These are phyloP conservation scores for Drosophila putrida DNA, from an alignment of 2,888 invertebrate genomes.

Conservation along the genomic window DNA sequence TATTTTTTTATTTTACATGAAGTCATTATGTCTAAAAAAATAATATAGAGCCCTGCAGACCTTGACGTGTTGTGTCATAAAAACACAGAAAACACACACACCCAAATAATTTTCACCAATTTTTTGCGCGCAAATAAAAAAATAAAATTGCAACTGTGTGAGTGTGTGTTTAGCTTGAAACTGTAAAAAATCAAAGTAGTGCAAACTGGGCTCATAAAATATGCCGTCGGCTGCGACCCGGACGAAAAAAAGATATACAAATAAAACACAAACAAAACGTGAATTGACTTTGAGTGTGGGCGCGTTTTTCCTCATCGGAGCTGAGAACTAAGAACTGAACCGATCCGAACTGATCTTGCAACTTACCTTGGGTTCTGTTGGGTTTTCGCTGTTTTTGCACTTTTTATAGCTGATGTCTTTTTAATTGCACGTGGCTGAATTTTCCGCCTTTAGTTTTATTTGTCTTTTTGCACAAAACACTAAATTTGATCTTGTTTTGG, in stretches of 20 bases:
- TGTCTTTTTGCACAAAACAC: conserved; percentile 41
- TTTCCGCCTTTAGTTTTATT: conserved; percentile 13
- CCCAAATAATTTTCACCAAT: conserved; percentile 31
- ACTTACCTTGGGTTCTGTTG: conserved; percentile 70
- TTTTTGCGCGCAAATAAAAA: conserved; percentile 53
- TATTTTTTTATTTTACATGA: conserved; percentile 62
- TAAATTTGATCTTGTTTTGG: conserved; percentile 35
- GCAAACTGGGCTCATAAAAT: conserved; percentile 70
- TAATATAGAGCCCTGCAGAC: conserved; percentile 56
- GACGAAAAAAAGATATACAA: conserved; percentile 7
- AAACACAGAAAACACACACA: conserved; percentile 26
- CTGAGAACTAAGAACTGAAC: background rate
- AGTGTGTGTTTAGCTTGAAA: conserved; percentile 63
- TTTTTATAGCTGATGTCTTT: conserved; percentile 63
- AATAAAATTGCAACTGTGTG: conserved; percentile 35
- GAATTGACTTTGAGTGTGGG: conserved; percentile 62
- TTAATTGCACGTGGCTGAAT: conserved; percentile 64
- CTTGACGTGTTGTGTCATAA: conserved; percentile 73
- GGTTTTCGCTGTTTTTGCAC: conserved; percentile 11
- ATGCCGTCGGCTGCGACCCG: conserved; percentile 64
- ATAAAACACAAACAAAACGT: conserved; percentile 39
- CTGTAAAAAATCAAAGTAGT: conserved; percentile 80
- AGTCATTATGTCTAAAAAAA: conserved; percentile 74
- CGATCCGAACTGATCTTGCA: conserved; percentile 37
- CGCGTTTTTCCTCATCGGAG: conserved; percentile 38